These are phyloP conservation scores for Orientallactaga bullata DNA, from an alignment of 2,113 vertebrate genomes.

Conservation along the genomic window DNA sequence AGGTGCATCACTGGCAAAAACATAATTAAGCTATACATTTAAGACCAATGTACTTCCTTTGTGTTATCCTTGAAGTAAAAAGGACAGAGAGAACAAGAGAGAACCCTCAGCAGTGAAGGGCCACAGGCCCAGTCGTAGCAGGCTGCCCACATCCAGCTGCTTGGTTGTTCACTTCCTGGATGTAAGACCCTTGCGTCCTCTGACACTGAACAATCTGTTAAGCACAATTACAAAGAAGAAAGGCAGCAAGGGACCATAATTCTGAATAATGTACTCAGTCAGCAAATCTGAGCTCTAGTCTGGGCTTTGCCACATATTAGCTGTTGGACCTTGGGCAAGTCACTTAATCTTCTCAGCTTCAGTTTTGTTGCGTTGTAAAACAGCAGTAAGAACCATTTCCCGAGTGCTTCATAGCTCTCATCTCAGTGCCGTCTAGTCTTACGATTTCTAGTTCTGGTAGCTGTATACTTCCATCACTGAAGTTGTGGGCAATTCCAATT, in stretches of 20 bases:
- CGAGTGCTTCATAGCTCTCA: neutral
- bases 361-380: constrained; percentile 52
- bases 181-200: constrained; percentile 66
- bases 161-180: constrained; percentile 79
- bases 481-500: neutral
- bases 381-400: neutral
- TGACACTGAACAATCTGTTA: constrained; percentile 78
- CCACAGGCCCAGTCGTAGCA: constrained; percentile 59
- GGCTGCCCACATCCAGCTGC: constrained; percentile 63
- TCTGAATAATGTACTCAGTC: constrained; percentile 65
- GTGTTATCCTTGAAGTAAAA: constrained; percentile 23
- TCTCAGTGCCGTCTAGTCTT: neutral
- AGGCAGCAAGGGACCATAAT: constrained; percentile 83
- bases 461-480: neutral
- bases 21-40: constrained; percentile 32
- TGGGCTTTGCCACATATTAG: constrained; percentile 68
- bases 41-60: constrained; percentile 8
- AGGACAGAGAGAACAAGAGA: neutral
- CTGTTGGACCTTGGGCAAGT: constrained; percentile 75
- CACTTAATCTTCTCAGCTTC: neutral
- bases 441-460: neutral
- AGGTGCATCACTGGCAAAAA: constrained; percentile 10
- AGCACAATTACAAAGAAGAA: constrained; percentile 76
- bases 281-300: constrained; percentile 60
- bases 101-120: constrained; percentile 50